Evolutionary conservation across 2,888 invertebrate species (phyloP).

Genomic region (Nymphalis polychloros): DNA sequence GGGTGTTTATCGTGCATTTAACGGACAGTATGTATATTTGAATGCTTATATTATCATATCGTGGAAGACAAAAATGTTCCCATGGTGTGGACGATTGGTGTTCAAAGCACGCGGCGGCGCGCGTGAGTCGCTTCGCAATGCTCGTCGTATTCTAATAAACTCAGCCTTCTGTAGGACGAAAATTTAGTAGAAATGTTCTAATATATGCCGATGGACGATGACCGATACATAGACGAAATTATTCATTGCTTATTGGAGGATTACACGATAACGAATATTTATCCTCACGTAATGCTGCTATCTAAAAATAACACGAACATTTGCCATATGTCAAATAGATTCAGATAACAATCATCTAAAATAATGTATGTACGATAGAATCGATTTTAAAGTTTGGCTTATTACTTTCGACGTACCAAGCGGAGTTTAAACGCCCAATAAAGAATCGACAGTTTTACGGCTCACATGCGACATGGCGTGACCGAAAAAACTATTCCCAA

Average conservation of each 20-base stretch:
- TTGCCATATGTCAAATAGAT: slow-evolving; percentile 49
- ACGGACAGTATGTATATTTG: slow-evolving; percentile 82
- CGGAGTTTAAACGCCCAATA: slow-evolving; percentile 65
- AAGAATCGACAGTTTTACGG: slow-evolving; percentile 69
- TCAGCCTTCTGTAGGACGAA: slow-evolving; percentile 82
- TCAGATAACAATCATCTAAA: slow-evolving; percentile 61
- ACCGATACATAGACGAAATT: slow-evolving; percentile 63
- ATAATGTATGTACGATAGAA: slow-evolving; percentile 51
- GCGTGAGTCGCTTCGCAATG: slow-evolving; percentile 76
- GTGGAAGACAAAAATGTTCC: slow-evolving; percentile 83
- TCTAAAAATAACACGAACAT: slow-evolving; percentile 4
- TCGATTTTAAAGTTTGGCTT: slow-evolving; percentile 57
- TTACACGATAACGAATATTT: slow-evolving; percentile 18
- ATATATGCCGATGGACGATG: slow-evolving; percentile 79
- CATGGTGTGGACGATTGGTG: slow-evolving; percentile 75
- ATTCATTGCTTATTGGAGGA: slow-evolving; percentile 22
- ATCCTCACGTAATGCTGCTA: slow-evolving; percentile 10
- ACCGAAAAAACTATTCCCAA: slow-evolving; percentile 76
- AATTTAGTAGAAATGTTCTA: slow-evolving; percentile 81
- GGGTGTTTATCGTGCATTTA: slow-evolving; percentile 82
- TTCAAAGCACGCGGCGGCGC: slow-evolving; percentile 71
- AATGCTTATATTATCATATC: slow-evolving; percentile 82
- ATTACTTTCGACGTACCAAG: slow-evolving; percentile 61
- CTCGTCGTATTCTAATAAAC: slow-evolving; percentile 77
- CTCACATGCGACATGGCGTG: slow-evolving; percentile 80